phyloP scores from a whole-genome alignment of 2,888 invertebrate species.

The Schizotus pectinicornis region DNA sequence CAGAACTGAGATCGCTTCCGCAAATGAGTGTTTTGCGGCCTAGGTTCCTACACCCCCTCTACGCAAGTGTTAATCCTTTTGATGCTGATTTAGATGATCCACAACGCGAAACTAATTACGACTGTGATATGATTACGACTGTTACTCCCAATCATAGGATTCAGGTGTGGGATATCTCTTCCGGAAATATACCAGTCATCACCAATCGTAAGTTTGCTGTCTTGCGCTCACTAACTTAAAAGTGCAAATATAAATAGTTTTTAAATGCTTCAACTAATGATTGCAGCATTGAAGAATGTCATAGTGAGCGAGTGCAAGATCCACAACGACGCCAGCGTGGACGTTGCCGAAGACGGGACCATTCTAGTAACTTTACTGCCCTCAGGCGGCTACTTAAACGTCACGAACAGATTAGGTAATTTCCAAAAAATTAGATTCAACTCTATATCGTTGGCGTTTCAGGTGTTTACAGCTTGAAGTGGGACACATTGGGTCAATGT shows the following conservation, averaged over 20 bases:
- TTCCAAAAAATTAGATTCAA: slow-evolving; percentile 11
- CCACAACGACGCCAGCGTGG: slow-evolving; percentile 87
- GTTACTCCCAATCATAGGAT: slow-evolving; percentile 77
- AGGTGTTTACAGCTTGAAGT: slow-evolving; percentile 82
- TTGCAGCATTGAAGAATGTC: slow-evolving; percentile 71
- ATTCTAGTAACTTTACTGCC: slow-evolving; percentile 79
- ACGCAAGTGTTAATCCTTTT: slow-evolving; percentile 58
- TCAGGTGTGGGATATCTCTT: slow-evolving; percentile 84
- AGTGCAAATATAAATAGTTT: too few species aligned
- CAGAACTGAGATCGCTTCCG: slow-evolving; percentile 43
- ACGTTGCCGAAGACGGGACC: slow-evolving; percentile 80
- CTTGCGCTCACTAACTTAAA: neutral
- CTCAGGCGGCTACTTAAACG: slow-evolving; percentile 70
- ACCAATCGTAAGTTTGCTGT: slow-evolving; percentile 66
- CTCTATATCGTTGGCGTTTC: neutral
- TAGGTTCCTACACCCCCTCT: slow-evolving; percentile 58
- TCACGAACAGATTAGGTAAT: slow-evolving; percentile 75
- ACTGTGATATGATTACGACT: slow-evolving; percentile 59
- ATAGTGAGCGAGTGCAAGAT: slow-evolving; percentile 83
- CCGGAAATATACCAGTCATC: slow-evolving; percentile 74
- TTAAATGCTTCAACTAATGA: slow-evolving; percentile 17
- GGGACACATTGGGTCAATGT: slow-evolving; percentile 76
- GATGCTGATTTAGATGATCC: slow-evolving; percentile 56
- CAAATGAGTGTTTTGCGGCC: slow-evolving; percentile 52
- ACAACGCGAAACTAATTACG: slow-evolving; percentile 53